phyloP scores from a whole-genome alignment of 2,888 invertebrate genomes.

The Ceraclea dissimilis region DNA sequence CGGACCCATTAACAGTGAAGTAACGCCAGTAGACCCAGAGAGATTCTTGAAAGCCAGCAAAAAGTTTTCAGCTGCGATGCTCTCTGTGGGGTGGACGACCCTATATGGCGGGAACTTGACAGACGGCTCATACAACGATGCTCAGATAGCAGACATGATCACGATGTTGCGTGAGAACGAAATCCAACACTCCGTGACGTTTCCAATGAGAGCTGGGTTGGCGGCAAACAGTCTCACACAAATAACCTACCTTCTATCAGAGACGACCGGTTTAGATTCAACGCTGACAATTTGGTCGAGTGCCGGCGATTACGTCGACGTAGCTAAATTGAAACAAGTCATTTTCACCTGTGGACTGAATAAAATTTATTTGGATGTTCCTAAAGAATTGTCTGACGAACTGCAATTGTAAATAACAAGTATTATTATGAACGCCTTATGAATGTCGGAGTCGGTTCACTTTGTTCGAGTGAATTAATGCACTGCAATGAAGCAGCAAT shows the following conservation, averaged over 20 bases:
- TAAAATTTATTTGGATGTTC: conserved; percentile 72
- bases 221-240: conserved; percentile 59
- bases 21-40: conserved; percentile 54
- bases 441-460: too few species aligned
- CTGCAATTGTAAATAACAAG: conserved; percentile 38
- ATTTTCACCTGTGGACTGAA: conserved; percentile 59
- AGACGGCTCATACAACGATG: conserved; percentile 52
- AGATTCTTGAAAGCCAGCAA: conserved; percentile 55
- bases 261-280: conserved; percentile 44
- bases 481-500: too few species aligned
- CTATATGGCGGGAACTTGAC: conserved; percentile 46
- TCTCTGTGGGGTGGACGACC: conserved; percentile 86
- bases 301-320: conserved; percentile 58
- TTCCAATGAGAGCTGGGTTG: conserved; percentile 66
- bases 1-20: conserved; percentile 60
- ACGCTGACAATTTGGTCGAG: conserved; percentile 78
- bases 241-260: conserved; percentile 52
- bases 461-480: too few species aligned
- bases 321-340: conserved; percentile 55
- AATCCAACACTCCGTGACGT: conserved; percentile 65
- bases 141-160: conserved; percentile 64
- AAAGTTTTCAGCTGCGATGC: conserved; percentile 53
- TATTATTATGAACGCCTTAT: too few species aligned
- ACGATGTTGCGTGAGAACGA: conserved; percentile 46
- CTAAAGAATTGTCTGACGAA: conserved; percentile 48